Evolutionary conservation across 2,888 invertebrate species (phyloP), one percentile per base, ranked within the genome.

Genomic region (Ommatoiulus sabulosus): DNA sequence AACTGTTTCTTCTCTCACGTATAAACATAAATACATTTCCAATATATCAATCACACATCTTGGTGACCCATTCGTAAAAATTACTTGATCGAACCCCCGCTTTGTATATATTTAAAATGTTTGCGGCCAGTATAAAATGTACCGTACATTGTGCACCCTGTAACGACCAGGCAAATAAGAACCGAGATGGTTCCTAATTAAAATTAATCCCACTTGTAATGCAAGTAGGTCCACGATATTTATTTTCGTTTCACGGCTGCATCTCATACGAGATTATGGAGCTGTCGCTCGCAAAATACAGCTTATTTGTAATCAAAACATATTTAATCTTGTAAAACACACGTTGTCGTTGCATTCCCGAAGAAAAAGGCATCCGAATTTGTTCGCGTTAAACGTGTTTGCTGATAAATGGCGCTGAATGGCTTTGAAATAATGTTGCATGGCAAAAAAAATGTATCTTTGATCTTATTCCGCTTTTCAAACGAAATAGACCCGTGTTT

Each of bases 221-320:
- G 20, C 63, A 63, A 63, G 63, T 63, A 63, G 63, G 63, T 63
- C 20, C 63, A 15, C 20, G 20, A 20, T 63, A 63, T 63, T 63
- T 63, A 63, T 63, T 63, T 63, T 63, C 63, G 63, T 63, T 63
- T 63, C 63, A 63, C 5, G n/a, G 15, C 20, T 20, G 63, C 63
- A 17, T 7, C 46, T 46, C 35, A 7, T 57, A 57, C 57, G 17
- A 57, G 57, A 57, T 57, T 57, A 20, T 35, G 35, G 15, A 63
- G 15, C 63, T 63, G 63, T 63, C 63, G n/a, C 15, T 63, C 63
- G n/a, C 63, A 63, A 63, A 63, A 63, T 63, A 15, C 63, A 63
- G 63, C 63, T 63, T 63, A 63, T 63, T 63, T 63, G 63, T 63
- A 63, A 63, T 63, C 63, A 63, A 63, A 63, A 63, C 63, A 63